phyloP scores from a whole-genome alignment of 2,797 vertebrate species.

The Dipus sagitta region DNA sequence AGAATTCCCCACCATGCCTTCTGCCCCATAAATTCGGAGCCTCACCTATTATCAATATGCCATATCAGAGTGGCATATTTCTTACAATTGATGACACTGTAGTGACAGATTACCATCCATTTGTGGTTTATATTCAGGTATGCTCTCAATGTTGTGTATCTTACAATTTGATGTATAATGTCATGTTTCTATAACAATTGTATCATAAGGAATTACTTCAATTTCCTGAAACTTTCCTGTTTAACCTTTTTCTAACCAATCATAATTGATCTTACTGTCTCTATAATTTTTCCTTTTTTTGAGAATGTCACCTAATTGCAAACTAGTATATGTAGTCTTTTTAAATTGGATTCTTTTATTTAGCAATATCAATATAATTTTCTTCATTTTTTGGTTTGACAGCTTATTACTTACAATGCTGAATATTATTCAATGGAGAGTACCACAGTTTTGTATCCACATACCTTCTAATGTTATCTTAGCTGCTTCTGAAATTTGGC shows the following conservation, averaged over 20 bases:
- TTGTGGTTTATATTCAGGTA: not conserved
- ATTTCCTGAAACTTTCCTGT: not conserved
- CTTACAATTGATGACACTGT: not conserved
- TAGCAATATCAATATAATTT: not conserved
- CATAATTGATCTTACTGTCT: not conserved
- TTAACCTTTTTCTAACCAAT: not conserved
- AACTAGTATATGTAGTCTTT: not conserved
- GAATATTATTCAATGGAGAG: not conserved
- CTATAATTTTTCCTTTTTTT: not conserved
- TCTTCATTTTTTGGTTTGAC: not conserved
- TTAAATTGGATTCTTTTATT: not conserved
- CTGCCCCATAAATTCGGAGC: not conserved
- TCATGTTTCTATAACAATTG: no score
- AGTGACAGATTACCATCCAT: not conserved
- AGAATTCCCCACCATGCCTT: not conserved
- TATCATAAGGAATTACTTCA: no score
- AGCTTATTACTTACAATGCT: not conserved
- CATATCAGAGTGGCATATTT: not conserved
- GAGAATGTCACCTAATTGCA: not conserved
- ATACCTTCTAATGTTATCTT: not conserved
- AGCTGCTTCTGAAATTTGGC: not conserved
- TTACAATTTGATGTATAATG: not conserved
- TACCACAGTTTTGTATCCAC: not conserved
- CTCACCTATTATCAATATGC: not conserved
- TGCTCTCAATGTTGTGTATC: not conserved